Evolutionary conservation across 2,888 invertebrate species (phyloP).

Genomic region (Ichneumoninae sp.): DNA sequence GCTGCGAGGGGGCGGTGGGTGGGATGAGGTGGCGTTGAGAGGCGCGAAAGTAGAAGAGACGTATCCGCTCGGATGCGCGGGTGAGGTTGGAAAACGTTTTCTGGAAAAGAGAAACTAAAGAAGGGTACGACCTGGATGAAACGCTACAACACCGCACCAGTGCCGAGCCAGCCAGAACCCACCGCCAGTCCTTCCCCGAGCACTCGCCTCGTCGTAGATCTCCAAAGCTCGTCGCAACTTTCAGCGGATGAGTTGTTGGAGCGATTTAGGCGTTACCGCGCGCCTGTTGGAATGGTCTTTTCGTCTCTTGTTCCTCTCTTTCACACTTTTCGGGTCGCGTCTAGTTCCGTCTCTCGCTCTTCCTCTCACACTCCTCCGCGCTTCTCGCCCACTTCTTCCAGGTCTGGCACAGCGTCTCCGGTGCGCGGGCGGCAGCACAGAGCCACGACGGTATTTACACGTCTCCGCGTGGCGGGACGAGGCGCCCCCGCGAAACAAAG

Average conservation of each 20-base stretch:
- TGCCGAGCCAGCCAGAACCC: slow-evolving; percentile 46
- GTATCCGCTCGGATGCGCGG: slow-evolving; percentile 33
- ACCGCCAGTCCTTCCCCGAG: slow-evolving; percentile 50
- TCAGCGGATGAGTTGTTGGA: slow-evolving; percentile 83
- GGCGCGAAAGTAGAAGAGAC: slow-evolving; percentile 55
- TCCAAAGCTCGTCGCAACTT: slow-evolving; percentile 82
- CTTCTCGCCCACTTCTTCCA: slow-evolving; percentile 60
- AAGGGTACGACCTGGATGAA: slow-evolving; percentile 44
- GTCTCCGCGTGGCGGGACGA: slow-evolving; percentile 73
- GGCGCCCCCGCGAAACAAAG: slow-evolving; percentile 75
- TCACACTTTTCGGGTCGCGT: slow-evolving; percentile 53
- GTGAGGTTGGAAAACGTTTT: slow-evolving; percentile 41
- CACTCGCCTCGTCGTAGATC: slow-evolving; percentile 77
- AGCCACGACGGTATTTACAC: slow-evolving; percentile 82
- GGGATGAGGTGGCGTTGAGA: slow-evolving; percentile 42
- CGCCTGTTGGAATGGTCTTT: slow-evolving; percentile 77
- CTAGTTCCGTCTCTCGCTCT: slow-evolving; percentile 60
- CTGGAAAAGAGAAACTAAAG: slow-evolving; percentile 57
- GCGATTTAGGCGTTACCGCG: slow-evolving; percentile 82
- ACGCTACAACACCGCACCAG: slow-evolving; percentile 56
- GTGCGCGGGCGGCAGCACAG: slow-evolving; percentile 51
- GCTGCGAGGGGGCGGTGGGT: slow-evolving; percentile 5
- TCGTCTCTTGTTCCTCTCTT: slow-evolving; percentile 69
- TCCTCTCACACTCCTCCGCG: slow-evolving; percentile 64
- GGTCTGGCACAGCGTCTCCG: slow-evolving; percentile 22